phyloP scores from a whole-genome alignment of 1,140 invertebrate genomes.

The Drosophila subobscura region DNA sequence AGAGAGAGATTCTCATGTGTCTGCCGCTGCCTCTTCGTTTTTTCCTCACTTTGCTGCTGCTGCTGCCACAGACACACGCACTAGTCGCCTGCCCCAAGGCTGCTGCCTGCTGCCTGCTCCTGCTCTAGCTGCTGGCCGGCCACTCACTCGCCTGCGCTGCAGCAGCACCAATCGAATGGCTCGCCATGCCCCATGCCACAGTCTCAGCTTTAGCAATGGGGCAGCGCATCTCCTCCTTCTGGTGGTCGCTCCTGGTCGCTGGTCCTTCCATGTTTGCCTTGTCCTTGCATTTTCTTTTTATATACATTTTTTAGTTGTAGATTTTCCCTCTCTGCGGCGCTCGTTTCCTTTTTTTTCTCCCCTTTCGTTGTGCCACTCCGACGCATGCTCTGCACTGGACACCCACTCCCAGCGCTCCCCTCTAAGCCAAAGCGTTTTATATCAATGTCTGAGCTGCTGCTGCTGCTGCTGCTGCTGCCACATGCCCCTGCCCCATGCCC shows the following conservation, averaged over 20 bases:
- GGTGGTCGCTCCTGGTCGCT: conserved; percentile 15
- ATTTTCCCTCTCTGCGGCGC: conserved; percentile 28
- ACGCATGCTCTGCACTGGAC: conserved; percentile 61
- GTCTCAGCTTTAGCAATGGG: conserved; percentile 1
- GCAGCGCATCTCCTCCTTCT: conserved; percentile 20
- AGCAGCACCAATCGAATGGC: conserved; percentile 71
- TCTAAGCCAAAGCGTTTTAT: conserved; percentile 53
- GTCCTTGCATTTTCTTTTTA: conserved; percentile 75
- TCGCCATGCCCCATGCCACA: conserved; percentile 30
- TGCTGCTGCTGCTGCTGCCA: too few species aligned
- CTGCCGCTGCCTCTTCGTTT: conserved; percentile 6
- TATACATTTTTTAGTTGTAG: conserved; percentile 76
- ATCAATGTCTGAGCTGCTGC: conserved; percentile 77
- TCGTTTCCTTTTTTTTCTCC: conserved; percentile 42
- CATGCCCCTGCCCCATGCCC: background rate
- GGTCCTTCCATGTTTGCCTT: conserved; percentile 61
- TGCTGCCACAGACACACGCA: conserved; percentile 46
- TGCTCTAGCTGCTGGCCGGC: conserved; percentile 48
- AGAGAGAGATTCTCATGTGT: conserved; percentile 37
- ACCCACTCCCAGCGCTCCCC: conserved; percentile 2
- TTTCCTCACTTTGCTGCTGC: conserved; percentile 13
- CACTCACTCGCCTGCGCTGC: conserved; percentile 13
- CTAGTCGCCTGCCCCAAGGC: conserved; percentile 60
- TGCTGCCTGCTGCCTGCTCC: conserved; percentile 24
- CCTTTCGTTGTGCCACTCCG: conserved; percentile 52